Conservation (phyloP, 2,113 vertebrate species). For the Callionymus lyra region DNA sequence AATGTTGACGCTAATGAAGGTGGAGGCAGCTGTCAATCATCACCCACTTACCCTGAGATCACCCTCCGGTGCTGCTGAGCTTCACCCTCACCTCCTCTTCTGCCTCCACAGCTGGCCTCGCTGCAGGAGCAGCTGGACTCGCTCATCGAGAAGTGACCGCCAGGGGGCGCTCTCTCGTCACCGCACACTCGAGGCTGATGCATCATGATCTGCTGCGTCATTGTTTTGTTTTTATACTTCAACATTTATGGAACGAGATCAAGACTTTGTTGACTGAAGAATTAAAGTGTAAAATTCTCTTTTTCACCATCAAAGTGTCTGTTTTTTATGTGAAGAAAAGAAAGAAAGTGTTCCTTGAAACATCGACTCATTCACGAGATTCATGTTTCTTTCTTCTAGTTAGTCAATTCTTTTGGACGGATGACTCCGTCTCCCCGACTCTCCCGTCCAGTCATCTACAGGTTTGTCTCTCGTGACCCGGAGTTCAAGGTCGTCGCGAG, state of each 20-base stretch:
- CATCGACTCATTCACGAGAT: no score
- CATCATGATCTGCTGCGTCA: no score
- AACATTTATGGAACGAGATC: no score
- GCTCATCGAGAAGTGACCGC: constrained; percentile 84
- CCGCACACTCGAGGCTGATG: background rate
- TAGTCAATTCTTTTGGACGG: no score
- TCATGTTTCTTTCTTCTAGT: no score
- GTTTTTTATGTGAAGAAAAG: constrained; percentile 4
- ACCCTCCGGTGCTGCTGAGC: constrained; percentile 28
- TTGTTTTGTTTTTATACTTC: background rate
- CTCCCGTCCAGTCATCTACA: no score
- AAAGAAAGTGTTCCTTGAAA: constrained; percentile 13
- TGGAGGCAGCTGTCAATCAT: constrained; percentile 48
- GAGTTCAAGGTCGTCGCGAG: no score
- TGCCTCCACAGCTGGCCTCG: constrained; percentile 76
- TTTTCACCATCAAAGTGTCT: no score
- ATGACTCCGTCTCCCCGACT: no score
- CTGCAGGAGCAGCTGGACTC: constrained; percentile 93
- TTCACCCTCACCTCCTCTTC: constrained; percentile 46
- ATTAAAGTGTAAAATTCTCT: no score
- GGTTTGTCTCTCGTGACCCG: no score
- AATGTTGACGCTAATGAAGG: constrained; percentile 35
- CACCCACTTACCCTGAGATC: constrained; percentile 53
- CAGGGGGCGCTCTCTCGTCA: constrained; percentile 51
- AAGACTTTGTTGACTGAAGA: no score